Base-by-base conservation (phyloP, 1,140 invertebrate species). In the Heliconius melpomene region DNA sequence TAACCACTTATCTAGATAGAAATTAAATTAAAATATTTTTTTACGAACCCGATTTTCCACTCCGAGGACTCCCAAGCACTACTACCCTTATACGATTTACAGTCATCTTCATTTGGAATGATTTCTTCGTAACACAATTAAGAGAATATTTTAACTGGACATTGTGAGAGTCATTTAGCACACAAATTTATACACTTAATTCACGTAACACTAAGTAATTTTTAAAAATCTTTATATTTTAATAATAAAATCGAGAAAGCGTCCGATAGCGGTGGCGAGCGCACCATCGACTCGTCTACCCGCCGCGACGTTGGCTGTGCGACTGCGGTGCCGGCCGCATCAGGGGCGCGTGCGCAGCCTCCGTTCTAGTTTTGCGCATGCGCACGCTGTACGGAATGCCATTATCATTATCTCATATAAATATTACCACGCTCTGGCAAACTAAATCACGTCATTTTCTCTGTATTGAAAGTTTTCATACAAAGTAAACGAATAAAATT, bases 21-120 rank as follows among this genome's bases (percentile, higher is more conserved):
- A n/a, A 57, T 23, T 23, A 9, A 26, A 16, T 13, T 16, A 74
- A 50, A 26, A 54, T 54, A 74, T 26, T 23, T 23, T 23, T 57
- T 85, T 82, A 95, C 95, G 95, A 88, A 96, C 96, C 96, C 89
- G 96, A 96, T 94, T 97, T 97, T 82, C 96, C 96, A 88, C 96
- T 96, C 86, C 96, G 94, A 87, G 96, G 95, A 89, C 96, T 96
- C 83, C 96, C 96, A 83, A 97, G 94, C 86, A 97, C 96, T 92
- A 96, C 96, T 89, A 97, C 96, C 93, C 96, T 95, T 92, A 97
- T 96, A 87, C 96, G 95, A 92, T 96, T 96, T 88, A 96, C 93
- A 90, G 93, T 94, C 92, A 94, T 94, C 92, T 94, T 94, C 93
- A 94, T 94, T 92, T 92, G 91, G 89, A 88, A 79, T 87, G 88